Percentiles rank a stretch among this genome's conserved stretches.
These are phyloP conservation scores for Melinaea marsaeus DNA, from an alignment of 2,888 invertebrate species.

Conservation along the genomic window DNA sequence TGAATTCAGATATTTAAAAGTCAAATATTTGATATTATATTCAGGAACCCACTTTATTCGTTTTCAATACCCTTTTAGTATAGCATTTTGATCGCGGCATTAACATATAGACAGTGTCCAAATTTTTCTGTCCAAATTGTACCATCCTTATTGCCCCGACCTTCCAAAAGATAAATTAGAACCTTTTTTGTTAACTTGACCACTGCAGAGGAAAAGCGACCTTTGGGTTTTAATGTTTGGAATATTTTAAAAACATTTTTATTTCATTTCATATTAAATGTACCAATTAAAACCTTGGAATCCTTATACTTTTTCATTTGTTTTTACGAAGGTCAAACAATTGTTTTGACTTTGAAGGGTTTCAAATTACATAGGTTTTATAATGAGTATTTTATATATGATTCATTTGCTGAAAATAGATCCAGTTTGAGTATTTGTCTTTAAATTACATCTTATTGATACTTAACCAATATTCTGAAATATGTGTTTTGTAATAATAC, in stretches of 20 bases:
- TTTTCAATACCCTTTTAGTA: slow-evolving; percentile 33
- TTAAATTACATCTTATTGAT: no score
- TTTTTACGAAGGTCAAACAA: no score
- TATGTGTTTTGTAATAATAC: no score
- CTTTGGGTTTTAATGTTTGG: neutral
- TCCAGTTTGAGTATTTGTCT: no score
- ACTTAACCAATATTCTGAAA: no score
- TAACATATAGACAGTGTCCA: slow-evolving; percentile 41
- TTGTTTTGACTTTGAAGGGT: no score
- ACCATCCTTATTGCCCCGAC: slow-evolving; percentile 7
- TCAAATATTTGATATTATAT: slow-evolving; percentile 3
- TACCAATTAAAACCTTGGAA: no score
- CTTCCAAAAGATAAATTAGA: slow-evolving; percentile 35
- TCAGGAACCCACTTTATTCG: slow-evolving; percentile 11
- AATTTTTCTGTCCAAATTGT: slow-evolving; percentile 19
- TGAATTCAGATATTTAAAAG: neutral
- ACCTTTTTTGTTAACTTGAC: slow-evolving; percentile 25
- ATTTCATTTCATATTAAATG: no score
- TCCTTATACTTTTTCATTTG: no score
- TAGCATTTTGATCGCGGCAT: slow-evolving; percentile 38
- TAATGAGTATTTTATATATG: no score
- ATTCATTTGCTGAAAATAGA: no score
- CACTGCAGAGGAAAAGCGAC: slow-evolving; percentile 18
- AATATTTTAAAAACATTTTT: neutral
- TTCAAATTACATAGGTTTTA: no score